A percentile compares a stretch with the other conserved stretches of the same genome.
Evolutionary conservation across 2,113 vertebrate species (phyloP).

Genomic region (Hemiprocne comata): DNA sequence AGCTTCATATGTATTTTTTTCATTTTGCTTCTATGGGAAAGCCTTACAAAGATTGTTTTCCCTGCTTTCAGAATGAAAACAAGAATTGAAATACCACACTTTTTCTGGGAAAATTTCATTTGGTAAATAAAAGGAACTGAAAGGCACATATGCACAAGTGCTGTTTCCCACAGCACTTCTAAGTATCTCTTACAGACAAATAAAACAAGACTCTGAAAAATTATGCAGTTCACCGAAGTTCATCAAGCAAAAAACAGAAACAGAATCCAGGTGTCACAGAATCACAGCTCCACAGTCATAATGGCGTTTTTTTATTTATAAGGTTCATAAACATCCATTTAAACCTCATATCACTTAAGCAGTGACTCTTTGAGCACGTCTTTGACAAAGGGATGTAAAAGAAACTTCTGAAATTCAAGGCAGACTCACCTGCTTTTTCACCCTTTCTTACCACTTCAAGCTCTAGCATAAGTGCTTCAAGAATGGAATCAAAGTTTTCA

Average conservation of each 20-base stretch:
- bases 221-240: background rate
- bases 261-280: background rate
- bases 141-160: background rate
- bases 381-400: background rate
- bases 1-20: background rate
- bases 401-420: background rate
- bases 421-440: background rate
- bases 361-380: background rate
- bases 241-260: background rate
- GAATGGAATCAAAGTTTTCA: background rate
- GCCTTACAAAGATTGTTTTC: background rate
- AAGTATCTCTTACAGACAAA: background rate
- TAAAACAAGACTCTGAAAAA: background rate
- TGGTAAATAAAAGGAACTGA: background rate
- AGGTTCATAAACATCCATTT: background rate
- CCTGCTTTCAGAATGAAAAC: background rate
- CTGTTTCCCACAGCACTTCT: background rate
- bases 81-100: background rate
- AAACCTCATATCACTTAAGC: background rate
- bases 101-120: background rate
- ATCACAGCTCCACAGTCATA: background rate
- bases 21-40: background rate
- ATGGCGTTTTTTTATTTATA: background rate
- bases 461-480: background rate
- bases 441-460: background rate